Evolutionary conservation across 2,113 vertebrate genomes (phyloP), one percentile per base, ranked within the genome.

Genomic region (Fukomys damarensis): DNA sequence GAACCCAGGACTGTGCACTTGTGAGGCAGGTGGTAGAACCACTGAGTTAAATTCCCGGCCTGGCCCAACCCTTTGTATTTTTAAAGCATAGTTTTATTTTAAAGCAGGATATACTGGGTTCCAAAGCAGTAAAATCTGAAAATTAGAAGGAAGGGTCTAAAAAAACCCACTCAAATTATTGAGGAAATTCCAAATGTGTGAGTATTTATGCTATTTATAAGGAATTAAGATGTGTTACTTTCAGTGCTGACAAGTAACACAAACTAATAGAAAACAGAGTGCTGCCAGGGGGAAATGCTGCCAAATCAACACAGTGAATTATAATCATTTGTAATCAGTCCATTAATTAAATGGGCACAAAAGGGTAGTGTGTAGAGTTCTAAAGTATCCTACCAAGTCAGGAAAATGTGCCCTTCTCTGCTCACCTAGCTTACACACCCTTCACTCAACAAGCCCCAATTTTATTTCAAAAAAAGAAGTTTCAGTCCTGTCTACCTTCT

Each of bases 281-380:
- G 65, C 81, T 82, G 88, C 93, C 95, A 94, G 86, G 24, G 88
- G 54, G 72, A 94, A 72, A 59, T 54, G 35, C 96, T 95, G 94
- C 96, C 94, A 96, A 59, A 94, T 91, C 38, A 4, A 74, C 66
- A 80, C 91, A 80, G 13, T 80, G 79, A 94, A 88, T 86, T 96
- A 90, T 80, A 93, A 97, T 96, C 56, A 91, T 96, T 76, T 94
- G 89, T 96, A 95, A 97, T 83, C 89, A 94, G 96, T n/a, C 83
- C 89, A 77, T 96, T 96, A 95, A 96, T 97, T 97, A 97, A 77
- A 89, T 52, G 93, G 93, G 72, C 91, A 92, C 86, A 89, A 89
- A 92, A 86, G 86, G 91, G 82, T 28, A 41, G 28, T 77, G 49
- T 83, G 76, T 56, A 74, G 86, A 65, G 61, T 95, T 93, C 83